phyloP scores from a whole-genome alignment of 1,140 invertebrate species.

The Cydia fagiglandana region DNA sequence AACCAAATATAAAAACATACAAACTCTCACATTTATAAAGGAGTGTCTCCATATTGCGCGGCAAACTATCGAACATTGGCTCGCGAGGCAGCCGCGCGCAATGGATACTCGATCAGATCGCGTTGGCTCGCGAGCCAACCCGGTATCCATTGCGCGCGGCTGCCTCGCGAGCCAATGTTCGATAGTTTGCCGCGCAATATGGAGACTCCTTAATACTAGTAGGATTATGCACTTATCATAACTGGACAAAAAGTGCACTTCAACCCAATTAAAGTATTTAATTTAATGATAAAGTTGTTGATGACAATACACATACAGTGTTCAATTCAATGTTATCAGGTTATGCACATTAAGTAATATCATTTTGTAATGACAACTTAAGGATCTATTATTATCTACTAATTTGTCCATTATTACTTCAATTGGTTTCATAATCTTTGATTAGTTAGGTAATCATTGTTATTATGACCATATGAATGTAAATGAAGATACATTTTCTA shows the following conservation, averaged over 20 bases:
- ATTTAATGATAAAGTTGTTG: background rate
- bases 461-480: background rate
- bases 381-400: constrained; percentile 1
- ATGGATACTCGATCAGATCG: too few species aligned
- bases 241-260: background rate
- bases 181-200: too few species aligned
- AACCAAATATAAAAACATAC: too few species aligned
- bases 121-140: too few species aligned
- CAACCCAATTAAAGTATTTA: background rate
- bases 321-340: background rate
- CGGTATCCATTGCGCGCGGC: too few species aligned
- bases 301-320: background rate
- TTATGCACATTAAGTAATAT: background rate
- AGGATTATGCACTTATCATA: background rate
- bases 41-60: too few species aligned
- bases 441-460: constrained; percentile 14
- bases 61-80: too few species aligned
- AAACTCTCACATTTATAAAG: too few species aligned
- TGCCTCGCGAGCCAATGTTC: too few species aligned
- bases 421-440: constrained; percentile 13
- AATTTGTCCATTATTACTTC: background rate
- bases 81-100: too few species aligned
- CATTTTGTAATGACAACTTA: constrained; percentile 20
- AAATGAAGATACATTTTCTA: too few species aligned
- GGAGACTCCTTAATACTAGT: too few species aligned